Evolutionary conservation across 2,888 invertebrate genomes (phyloP).

Genomic region (Abscondita cerata): DNA sequence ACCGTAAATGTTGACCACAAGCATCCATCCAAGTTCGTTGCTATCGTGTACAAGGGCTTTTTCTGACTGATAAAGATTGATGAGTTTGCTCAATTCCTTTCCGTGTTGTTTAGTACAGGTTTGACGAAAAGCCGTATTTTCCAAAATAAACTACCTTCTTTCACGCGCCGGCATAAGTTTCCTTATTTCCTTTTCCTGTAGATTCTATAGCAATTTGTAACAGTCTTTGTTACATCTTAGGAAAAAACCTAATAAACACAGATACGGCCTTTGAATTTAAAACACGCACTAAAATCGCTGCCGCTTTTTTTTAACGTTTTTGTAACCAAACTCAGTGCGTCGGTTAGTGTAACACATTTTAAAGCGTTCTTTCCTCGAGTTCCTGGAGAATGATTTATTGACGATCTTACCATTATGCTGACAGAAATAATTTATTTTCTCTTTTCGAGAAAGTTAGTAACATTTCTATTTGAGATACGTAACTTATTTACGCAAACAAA

Average conservation of each 20-base stretch:
- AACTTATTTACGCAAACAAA: too few species aligned
- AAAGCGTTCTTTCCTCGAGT: too few species aligned
- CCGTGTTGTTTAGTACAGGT: conserved; percentile 17
- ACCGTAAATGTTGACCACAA: conserved; percentile 21
- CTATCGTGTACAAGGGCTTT: conserved; percentile 19
- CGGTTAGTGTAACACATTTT: too few species aligned
- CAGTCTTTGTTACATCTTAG: conserved; percentile 10
- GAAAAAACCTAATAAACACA: conserved; percentile 5
- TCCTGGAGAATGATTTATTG: too few species aligned
- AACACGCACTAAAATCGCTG: not conserved
- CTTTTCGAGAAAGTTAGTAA: too few species aligned
- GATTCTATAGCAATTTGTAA: conserved; percentile 7
- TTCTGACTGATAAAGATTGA: conserved; percentile 33
- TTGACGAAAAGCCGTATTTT: conserved; percentile 18
- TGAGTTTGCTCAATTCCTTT: conserved; percentile 23
- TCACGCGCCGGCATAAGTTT: conserved; percentile 2
- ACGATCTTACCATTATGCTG: too few species aligned
- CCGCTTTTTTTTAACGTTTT: not conserved
- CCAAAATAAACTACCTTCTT: conserved; percentile 15
- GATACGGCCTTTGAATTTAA: conserved; percentile 1
- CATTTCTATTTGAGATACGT: too few species aligned
- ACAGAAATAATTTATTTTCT: too few species aligned
- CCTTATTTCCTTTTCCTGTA: conserved; percentile 8
- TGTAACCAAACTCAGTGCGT: not conserved
- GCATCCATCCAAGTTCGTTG: conserved; percentile 30